These are phyloP conservation scores for Mormyrus proboscirostris DNA, from an alignment of 2,797 vertebrate genomes.

Conservation along the genomic window DNA sequence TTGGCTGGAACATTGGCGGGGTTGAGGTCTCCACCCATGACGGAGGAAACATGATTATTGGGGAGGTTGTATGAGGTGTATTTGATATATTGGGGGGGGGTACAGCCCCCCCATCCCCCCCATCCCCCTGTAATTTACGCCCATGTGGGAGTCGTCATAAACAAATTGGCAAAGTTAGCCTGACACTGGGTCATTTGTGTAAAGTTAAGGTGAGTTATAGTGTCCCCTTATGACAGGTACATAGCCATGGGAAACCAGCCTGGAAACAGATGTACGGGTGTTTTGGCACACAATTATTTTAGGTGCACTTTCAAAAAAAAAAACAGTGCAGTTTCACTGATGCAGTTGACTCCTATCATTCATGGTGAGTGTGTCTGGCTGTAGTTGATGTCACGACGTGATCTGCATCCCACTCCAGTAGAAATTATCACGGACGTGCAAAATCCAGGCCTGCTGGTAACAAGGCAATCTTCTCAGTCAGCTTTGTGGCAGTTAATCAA, in stretches of 20 bases:
- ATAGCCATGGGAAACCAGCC: background rate
- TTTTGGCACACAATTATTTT: background rate
- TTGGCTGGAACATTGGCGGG: no score
- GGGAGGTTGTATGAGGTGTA: no score
- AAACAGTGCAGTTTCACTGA: background rate
- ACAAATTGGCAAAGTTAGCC: background rate
- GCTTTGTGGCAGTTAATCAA: constrained; percentile 17
- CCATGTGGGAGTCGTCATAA: background rate
- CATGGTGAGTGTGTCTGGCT: background rate
- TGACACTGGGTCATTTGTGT: background rate
- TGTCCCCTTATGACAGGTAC: background rate
- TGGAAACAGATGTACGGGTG: background rate
- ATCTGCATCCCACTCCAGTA: background rate
- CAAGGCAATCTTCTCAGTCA: constrained; percentile 9
- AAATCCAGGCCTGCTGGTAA: constrained; percentile 10
- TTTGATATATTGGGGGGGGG: no score
- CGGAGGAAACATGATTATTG: no score
- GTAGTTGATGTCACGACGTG: background rate
- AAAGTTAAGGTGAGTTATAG: background rate
- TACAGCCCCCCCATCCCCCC: no score
- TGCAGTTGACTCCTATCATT: background rate
- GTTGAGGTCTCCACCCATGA: no score
- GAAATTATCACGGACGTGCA: constrained; percentile 7
- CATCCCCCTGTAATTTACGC: no score
- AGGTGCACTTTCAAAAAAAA: background rate